A percentile compares a stretch with the other conserved stretches of the same genome.
Evolutionary conservation across 2,797 vertebrate genomes (phyloP).

Genomic region (Echeneis naucrates): DNA sequence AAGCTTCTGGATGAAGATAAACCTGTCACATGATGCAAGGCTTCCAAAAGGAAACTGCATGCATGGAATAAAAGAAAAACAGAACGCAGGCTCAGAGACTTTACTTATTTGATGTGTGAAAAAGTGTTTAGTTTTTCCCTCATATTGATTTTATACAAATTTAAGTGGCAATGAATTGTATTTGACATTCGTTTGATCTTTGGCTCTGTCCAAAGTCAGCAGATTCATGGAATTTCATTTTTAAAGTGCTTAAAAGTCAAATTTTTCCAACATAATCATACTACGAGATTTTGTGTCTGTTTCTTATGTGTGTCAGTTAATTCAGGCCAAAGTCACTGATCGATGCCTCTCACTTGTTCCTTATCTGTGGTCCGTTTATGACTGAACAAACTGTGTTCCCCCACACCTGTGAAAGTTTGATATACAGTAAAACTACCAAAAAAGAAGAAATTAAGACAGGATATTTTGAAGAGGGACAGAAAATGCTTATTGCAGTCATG

Average conservation of each 20-base stretch:
- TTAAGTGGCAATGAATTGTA: not conserved
- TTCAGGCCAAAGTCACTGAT: constrained; percentile 3
- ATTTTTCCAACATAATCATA: not conserved
- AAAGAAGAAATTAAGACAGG: not conserved
- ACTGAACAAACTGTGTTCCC: not conserved
- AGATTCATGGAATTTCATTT: not conserved
- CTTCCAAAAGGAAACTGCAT: not conserved
- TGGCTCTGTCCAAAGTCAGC: not conserved
- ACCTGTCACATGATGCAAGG: constrained; percentile 15
- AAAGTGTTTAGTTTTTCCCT: not conserved
- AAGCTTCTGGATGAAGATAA: constrained; percentile 45
- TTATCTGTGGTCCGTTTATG: not conserved
- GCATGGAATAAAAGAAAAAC: not conserved
- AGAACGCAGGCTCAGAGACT: not conserved
- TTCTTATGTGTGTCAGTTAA: not conserved
- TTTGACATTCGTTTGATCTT: not conserved
- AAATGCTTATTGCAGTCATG: too few species aligned
- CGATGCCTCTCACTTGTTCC: not conserved
- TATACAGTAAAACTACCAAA: not conserved
- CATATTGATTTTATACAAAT: not conserved
- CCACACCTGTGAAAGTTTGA: constrained; percentile 10
- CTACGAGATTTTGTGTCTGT: not conserved
- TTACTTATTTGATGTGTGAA: too few species aligned
- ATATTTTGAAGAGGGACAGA: too few species aligned
- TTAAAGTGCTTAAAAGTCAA: not conserved